Percentiles rank a stretch among this genome's conserved stretches.
Evolutionary conservation across 1,140 invertebrate species (phyloP).

Genomic region (Aphelinus certus): DNA sequence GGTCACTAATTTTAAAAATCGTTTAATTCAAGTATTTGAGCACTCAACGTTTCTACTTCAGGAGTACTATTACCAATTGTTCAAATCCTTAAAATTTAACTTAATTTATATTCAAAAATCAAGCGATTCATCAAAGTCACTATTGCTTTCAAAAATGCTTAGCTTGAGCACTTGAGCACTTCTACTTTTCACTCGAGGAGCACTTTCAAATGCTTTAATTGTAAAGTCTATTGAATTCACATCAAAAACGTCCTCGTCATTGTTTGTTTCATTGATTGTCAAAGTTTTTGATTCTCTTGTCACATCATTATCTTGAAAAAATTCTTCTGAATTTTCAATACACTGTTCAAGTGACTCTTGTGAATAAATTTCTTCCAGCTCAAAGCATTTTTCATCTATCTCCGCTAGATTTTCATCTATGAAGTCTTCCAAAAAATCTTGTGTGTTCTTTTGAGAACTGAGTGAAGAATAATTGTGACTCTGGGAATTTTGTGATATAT

Average conservation of each 20-base stretch:
- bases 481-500: slow-evolving; percentile 4
- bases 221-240: slow-evolving; percentile 12
- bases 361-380: slow-evolving; percentile 15
- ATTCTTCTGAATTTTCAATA: neutral
- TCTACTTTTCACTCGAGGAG: neutral
- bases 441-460: neutral
- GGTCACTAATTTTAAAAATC: too few relatives aligned
- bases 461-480: neutral
- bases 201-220: neutral
- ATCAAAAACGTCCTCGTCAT: neutral
- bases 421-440: neutral
- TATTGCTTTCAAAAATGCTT: slow-evolving; percentile 29
- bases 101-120: slow-evolving; percentile 36
- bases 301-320: neutral
- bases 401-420: neutral
- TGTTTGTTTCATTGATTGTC: neutral
- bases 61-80: neutral
- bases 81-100: too few relatives aligned
- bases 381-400: neutral
- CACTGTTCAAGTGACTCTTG: neutral
- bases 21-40: too few relatives aligned
- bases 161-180: neutral
- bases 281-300: neutral
- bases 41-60: too few relatives aligned
- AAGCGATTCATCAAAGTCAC: slow-evolving; percentile 40